Evolutionary conservation across 1,140 invertebrate species (phyloP), one percentile per base, ranked within the genome.

Genomic region (Helicorthomorpha holstii): DNA sequence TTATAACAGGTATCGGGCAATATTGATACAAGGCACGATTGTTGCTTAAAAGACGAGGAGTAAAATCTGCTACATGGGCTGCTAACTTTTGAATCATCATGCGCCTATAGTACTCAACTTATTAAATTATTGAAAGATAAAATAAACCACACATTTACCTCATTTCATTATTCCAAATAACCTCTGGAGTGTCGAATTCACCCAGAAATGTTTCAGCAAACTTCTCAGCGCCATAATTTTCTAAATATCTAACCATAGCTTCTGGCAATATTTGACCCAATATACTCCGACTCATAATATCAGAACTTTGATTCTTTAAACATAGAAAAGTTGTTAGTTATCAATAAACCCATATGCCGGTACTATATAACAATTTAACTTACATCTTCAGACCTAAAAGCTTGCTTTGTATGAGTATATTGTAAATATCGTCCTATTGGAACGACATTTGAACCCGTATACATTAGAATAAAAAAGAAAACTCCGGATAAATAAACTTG

Each of bases 381-480:
- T 41, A 49, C 85, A 71, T 95, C 90, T 59, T 93, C 87, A 44
- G 80, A 80, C 61, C 87, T 76, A 63, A 95, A 96, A 0, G 91
- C 89, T 70, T 82, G 95, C 63, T 89, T 91, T 63, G 87, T 81
- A 65, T 99, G 95, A 14, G 94, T 93, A 48, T 95, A 73, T 61
- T 96, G 82, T 22, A 99, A 73, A 65, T 98, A 93, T 58, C 81
- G 77, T 0, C 93, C 94, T 51, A 99, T 83, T 0, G 95, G 94
- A 44, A 98, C 68, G 25, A 99, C 81, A 65, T 99, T 98, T 2
- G 92, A 97, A 7, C 96, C 96, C 10, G 90, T 98, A 66, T 99
- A 99, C 86, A 99, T 93, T 42, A 98, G 76, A 70, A 98, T 96
- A 66, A 98, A 99, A 70, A 88, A 99, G 68, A 98, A 99, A 10